Conservation (phyloP, 2,888 invertebrate genomes). For the Heteropelma amictum region DNA sequence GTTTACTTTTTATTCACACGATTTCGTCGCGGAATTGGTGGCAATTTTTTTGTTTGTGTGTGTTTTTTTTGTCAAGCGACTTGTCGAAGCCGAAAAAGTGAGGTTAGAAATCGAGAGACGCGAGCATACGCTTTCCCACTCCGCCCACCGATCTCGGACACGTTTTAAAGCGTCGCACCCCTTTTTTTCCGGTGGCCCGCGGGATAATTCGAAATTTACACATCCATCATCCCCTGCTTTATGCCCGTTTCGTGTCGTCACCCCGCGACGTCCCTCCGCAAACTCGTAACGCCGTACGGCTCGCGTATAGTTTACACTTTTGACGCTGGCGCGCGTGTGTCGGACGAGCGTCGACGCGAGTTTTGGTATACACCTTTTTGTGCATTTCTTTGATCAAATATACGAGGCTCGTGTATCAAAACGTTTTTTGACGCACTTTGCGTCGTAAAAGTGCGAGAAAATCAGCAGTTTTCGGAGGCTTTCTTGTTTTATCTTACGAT, state of each 20-base stretch:
- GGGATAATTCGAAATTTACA: slow-evolving; percentile 71
- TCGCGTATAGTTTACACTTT: too few species aligned
- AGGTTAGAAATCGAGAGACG: slow-evolving; percentile 43
- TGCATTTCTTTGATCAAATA: too few species aligned
- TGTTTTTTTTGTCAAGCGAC: slow-evolving; percentile 34
- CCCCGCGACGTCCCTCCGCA: slow-evolving; percentile 39
- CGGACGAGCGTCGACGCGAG: too few species aligned
- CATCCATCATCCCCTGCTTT: slow-evolving; percentile 75
- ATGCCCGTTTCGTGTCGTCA: slow-evolving; percentile 23
- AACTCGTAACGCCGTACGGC: too few species aligned
- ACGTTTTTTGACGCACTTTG: too few species aligned
- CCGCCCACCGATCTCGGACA: slow-evolving; percentile 66
- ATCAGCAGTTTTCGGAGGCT: too few species aligned
- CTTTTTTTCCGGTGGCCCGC: slow-evolving; percentile 49
- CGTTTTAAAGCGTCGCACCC: slow-evolving; percentile 59
- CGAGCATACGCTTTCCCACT: slow-evolving; percentile 61
- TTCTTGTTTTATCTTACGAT: not conserved
- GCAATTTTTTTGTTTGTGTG: too few species aligned
- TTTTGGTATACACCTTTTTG: too few species aligned
- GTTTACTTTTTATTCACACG: slow-evolving; percentile 53
- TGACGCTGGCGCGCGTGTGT: too few species aligned
- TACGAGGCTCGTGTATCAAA: too few species aligned
- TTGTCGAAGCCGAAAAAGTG: too few species aligned
- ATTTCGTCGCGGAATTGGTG: slow-evolving; percentile 31
- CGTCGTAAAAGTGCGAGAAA: too few species aligned